These are phyloP conservation scores for Catharus bicknelli DNA, from an alignment of 2,113 vertebrate genomes.

Conservation along the genomic window DNA sequence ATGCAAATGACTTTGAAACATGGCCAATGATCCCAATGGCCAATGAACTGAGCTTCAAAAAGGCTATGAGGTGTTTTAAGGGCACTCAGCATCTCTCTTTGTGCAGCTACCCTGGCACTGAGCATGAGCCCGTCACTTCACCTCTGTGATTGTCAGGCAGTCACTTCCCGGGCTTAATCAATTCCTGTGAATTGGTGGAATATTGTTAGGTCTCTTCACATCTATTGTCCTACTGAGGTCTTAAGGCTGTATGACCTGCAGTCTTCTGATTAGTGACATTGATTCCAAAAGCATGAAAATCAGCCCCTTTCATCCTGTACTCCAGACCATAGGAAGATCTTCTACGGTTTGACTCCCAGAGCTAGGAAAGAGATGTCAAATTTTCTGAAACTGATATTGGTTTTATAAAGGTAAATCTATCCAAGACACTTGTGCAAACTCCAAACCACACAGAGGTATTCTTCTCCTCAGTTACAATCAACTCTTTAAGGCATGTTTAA, in stretches of 20 bases:
- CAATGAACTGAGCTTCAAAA: background rate
- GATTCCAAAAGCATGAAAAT: background rate
- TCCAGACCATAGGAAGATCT: background rate
- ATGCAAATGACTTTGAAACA: fast-evolving
- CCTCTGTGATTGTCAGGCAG: fast-evolving
- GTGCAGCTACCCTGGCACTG: fast-evolving
- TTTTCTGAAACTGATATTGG: background rate
- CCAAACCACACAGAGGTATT: background rate
- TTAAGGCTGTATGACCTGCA: background rate
- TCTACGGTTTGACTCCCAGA: background rate
- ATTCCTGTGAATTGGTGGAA: background rate
- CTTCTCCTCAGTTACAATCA: background rate
- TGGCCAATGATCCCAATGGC: fast-evolving
- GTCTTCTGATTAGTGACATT: background rate
- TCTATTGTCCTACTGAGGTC: background rate
- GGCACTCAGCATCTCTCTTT: background rate
- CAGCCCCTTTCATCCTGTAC: background rate
- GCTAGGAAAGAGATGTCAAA: background rate
- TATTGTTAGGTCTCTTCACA: fast-evolving
- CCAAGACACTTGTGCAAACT: background rate
- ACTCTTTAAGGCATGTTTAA: background rate
- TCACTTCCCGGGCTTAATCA: background rate
- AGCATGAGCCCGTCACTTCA: background rate
- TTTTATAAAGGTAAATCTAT: background rate
- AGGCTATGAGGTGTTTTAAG: background rate